A percentile compares a stretch with the other conserved stretches of the same genome.
Evolutionary conservation across 2,113 vertebrate genomes (phyloP).

Genomic region (Arenaria interpres): DNA sequence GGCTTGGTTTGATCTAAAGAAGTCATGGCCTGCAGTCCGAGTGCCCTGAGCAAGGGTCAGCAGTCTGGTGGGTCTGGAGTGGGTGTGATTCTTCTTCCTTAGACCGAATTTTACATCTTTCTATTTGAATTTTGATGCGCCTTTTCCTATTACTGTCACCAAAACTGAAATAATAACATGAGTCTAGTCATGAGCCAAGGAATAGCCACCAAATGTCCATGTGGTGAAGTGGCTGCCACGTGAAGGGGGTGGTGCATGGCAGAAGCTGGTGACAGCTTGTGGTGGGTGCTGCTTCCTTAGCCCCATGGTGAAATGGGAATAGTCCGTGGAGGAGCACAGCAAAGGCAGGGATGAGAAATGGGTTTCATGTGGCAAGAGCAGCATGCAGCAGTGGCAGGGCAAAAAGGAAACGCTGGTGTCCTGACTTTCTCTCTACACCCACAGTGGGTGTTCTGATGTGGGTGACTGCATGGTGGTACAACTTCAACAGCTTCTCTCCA

Average conservation of each 20-base stretch:
- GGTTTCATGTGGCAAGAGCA: not conserved
- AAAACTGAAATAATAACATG: not conserved
- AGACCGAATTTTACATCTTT: not conserved
- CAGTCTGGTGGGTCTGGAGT: not conserved
- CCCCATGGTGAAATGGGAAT: not conserved
- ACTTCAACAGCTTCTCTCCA: not conserved
- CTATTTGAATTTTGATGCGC: not conserved
- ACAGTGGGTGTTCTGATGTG: not conserved
- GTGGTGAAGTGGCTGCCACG: not conserved
- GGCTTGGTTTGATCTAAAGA: not conserved
- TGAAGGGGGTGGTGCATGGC: not conserved
- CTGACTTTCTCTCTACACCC: not conserved
- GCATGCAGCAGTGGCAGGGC: not conserved
- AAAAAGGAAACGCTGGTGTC: not conserved
- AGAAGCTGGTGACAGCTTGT: not conserved
- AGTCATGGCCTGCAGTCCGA: not conserved
- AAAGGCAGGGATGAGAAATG: not conserved
- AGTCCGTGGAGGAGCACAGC: not conserved
- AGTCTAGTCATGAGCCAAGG: not conserved
- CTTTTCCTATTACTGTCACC: not conserved
- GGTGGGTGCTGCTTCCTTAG: not conserved
- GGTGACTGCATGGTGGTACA: not conserved
- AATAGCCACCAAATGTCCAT: not conserved
- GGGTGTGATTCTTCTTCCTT: not conserved
- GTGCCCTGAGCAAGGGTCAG: not conserved